Evolutionary conservation across 1,140 invertebrate species (phyloP).

Genomic region (Procambarus clarkii): DNA sequence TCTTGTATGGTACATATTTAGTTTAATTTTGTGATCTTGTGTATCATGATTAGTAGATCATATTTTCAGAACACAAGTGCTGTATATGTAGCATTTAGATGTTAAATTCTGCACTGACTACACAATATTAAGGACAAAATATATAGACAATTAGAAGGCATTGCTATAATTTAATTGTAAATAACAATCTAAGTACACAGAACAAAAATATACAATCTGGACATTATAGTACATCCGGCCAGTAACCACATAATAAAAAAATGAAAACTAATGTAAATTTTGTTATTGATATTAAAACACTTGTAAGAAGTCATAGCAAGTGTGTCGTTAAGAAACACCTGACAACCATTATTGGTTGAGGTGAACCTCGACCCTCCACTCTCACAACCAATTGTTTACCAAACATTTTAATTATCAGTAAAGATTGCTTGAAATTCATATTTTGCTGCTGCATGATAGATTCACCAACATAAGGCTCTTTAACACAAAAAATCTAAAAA

Average conservation of each 20-base stretch:
- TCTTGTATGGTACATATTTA: no score
- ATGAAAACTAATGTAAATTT: constrained; percentile 40
- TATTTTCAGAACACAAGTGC: background rate
- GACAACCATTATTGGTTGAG: constrained; percentile 16
- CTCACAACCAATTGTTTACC: constrained; percentile 13
- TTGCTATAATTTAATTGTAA: constrained; percentile 70
- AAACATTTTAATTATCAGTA: constrained; percentile 17
- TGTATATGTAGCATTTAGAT: background rate
- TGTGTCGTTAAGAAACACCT: constrained; percentile 36
- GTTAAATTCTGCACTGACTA: background rate
- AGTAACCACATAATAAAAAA: constrained; percentile 68
- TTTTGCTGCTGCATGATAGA: constrained; percentile 8
- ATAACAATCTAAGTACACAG: constrained; percentile 70
- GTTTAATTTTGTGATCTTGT: no score
- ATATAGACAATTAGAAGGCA: constrained; percentile 39
- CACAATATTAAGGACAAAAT: background rate
- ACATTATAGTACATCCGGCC: constrained; percentile 68
- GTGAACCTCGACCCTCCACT: background rate
- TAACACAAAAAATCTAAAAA: constrained; percentile 4
- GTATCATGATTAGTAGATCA: background rate
- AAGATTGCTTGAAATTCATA: background rate
- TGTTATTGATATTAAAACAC: constrained; percentile 30
- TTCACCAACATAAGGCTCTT: constrained; percentile 19
- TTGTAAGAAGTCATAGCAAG: constrained; percentile 21
- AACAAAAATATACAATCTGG: constrained; percentile 71